Evolutionary conservation across 1,140 invertebrate genomes (phyloP), one percentile per base, ranked within the genome.

Genomic region (Conus betulinus): DNA sequence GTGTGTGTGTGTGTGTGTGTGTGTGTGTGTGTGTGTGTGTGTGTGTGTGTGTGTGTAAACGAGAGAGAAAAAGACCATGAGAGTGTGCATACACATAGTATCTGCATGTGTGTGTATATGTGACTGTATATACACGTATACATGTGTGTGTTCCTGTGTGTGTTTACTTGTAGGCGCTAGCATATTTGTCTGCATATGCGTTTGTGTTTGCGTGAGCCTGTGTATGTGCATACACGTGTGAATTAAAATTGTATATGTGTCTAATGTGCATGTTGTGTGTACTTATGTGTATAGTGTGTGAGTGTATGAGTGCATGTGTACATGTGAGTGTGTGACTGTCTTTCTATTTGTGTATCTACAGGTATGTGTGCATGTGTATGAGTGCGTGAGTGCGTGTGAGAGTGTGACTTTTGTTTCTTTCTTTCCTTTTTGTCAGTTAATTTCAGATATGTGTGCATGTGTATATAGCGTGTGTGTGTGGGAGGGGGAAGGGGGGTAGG

Each of bases 1-100:
- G 67, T 71, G 67, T 71, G 67, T n/a, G 67, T 71, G 67, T n/a
- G 67, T 71, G 67, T 71, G 67, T 71, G 67, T 71, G 67, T 71
- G 67, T 71, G 67, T 71, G 67, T 71, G 67, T 71, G 67, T 71
- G 67, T 71, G 67, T 71, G 67, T 71, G 67, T 71, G 67, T 71
- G 67, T 71, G 67, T 71, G 23, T 71, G 67, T n/a, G 67, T n/a
- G 67, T 71, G 67, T 71, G 67, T 71, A 71, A 71, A 71, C 15
- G 17, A 71, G 23, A n/a, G 20, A 71, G 20, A 71, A 71, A 71
- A 23, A n/a, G 67, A 71, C 0, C 11, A 71, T 17, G 20, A 23
- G 67, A 23, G 20, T 20, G 20, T 20, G 20, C 23, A 20, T 60
- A 11, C 57, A 60, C 57, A 60, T 60, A 5, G 15, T 15, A 5